Conservation (phyloP, 2,888 invertebrate genomes). For the Globia sparganii region DNA sequence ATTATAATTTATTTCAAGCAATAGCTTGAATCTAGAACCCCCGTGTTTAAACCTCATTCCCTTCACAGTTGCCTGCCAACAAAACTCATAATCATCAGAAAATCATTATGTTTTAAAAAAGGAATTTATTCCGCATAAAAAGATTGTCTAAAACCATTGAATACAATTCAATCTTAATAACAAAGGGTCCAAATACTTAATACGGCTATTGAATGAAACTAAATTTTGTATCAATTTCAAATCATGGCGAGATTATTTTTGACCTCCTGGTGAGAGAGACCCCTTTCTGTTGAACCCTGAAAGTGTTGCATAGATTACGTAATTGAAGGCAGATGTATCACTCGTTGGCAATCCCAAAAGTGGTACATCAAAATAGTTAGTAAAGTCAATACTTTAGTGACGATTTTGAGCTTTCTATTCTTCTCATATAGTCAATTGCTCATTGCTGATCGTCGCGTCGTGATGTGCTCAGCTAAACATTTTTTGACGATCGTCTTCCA, state of each 20-base stretch:
- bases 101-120: constrained; percentile 58
- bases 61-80: constrained; percentile 43
- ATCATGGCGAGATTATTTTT: constrained; percentile 80
- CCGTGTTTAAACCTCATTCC: constrained; percentile 48
- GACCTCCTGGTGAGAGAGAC: constrained; percentile 79
- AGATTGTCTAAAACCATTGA: constrained; percentile 60
- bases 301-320: constrained; percentile 51
- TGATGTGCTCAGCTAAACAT: neutral
- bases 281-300: constrained; percentile 73
- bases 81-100: constrained; percentile 62
- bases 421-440: neutral
- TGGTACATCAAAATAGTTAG: neutral
- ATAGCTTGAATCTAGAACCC: constrained; percentile 34
- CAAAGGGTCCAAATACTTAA: constrained; percentile 74
- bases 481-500: neutral
- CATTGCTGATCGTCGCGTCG: neutral
- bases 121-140: constrained; percentile 44
- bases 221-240: constrained; percentile 88
- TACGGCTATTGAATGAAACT: constrained; percentile 79
- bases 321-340: constrained; percentile 40
- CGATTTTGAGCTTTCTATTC: neutral
- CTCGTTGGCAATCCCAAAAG: neutral
- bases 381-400: neutral
- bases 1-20: constrained; percentile 11
- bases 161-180: constrained; percentile 69